Evolutionary conservation across 2,797 vertebrate genomes (phyloP), one percentile per base, ranked within the genome.

Genomic region (Cynopterus sphinx): DNA sequence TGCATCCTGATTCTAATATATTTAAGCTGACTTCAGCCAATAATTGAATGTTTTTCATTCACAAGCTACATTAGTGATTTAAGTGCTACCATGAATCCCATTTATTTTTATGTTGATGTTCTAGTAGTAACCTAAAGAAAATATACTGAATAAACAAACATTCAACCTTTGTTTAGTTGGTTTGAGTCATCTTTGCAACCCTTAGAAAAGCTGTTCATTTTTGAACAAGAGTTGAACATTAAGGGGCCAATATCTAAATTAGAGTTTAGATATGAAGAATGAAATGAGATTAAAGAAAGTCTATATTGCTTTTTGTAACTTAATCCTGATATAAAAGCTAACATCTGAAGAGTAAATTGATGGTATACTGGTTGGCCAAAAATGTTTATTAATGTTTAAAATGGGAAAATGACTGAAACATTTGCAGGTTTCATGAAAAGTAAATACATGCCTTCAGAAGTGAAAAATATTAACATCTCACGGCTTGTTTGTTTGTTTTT

Each of bases 241-340:
- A 92, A 87, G 95, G 73, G 97, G 90, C 92, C 98, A 98, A 97
- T 96, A 91, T 98, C 96, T 98, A 61, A 85, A 97, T 96, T 96
- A 96, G 84, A 97, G 82, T 91, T 90, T 85, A 86, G 55, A 93
- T 55, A 10, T 95, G 97, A 98, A 98, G 84, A 98, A 90, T 84
- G 73, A 93, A 83, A 41, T 51, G 84, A 92, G 86, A 96, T 81
- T 98, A 97, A 95, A 95, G 79, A 93, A 82, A 88, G 22, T 49
- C 59, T 96, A 6, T 95, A 78, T 93, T 93, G 57, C 73, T 91
- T 88, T 81, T 68, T 96, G 77, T 95, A 96, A 79, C n/a, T 96
- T 97, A 96, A 96, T 97, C 49, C 96, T 67, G 74, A 8, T 86
- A 87, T 97, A 96, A 98, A 97, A 98, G 84, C 82, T 95, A 95